Percentiles rank a stretch among this genome's conserved stretches.
These are phyloP conservation scores for Leptopterna dolabrata DNA, from an alignment of 2,888 invertebrate genomes.

Conservation along the genomic window DNA sequence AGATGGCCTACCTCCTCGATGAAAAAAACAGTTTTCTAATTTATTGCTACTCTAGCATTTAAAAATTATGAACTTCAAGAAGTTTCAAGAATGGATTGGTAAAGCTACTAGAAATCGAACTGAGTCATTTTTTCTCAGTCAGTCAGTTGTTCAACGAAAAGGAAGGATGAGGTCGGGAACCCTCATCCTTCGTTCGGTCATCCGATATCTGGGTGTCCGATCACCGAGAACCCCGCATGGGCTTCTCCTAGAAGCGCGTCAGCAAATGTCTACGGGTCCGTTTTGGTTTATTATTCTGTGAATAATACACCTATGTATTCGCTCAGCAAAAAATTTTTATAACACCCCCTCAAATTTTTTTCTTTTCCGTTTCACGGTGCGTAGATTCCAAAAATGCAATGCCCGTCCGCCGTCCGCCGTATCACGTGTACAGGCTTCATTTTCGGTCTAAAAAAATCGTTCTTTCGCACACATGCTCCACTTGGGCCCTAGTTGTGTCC, in stretches of 20 bases:
- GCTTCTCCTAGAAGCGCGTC: background rate
- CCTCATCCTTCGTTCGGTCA: background rate
- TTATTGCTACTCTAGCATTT: background rate
- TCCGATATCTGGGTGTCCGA: background rate
- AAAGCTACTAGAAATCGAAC: background rate
- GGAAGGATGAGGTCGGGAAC: background rate
- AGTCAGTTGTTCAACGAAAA: background rate
- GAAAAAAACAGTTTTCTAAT: background rate
- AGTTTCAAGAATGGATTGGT: background rate
- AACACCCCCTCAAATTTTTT: no score
- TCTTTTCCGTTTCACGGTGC: no score
- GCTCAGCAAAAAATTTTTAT: no score
- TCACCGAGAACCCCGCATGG: background rate
- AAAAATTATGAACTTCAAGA: background rate
- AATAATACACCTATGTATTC: no score
- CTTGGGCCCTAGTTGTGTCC: no score
- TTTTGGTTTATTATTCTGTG: no score
- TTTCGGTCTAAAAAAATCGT: no score
- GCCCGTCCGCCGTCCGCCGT: no score
- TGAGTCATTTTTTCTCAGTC: background rate
- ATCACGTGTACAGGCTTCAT: no score
- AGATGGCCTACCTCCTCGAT: no score
- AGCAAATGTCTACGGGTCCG: background rate
- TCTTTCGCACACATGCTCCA: no score
- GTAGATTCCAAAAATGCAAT: no score